These are phyloP conservation scores for Drosophila formosana DNA, from an alignment of 2,888 invertebrate species.

Conservation along the genomic window DNA sequence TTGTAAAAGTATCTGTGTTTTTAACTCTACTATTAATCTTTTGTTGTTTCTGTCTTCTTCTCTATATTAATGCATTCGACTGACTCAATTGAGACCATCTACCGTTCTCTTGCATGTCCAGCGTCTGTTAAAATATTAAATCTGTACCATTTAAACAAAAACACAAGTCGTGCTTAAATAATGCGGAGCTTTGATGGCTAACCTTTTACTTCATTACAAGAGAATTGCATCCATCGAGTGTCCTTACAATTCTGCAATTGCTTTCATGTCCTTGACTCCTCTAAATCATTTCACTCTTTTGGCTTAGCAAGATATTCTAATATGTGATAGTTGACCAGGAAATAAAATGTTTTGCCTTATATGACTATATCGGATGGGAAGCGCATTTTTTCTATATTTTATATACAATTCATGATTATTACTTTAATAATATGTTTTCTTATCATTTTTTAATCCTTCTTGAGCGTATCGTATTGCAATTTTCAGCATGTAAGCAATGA, in stretches of 20 bases:
- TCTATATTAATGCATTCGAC: constrained; percentile 20
- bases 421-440: constrained; percentile 27
- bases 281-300: constrained; percentile 12
- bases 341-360: constrained; percentile 10
- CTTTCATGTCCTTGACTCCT: constrained; percentile 24
- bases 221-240: constrained; percentile 34
- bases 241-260: constrained; percentile 53
- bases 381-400: constrained; percentile 52
- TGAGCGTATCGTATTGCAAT: constrained; percentile 69
- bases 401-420: constrained; percentile 32
- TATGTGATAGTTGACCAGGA: not conserved
- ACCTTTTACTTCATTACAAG: constrained; percentile 63
- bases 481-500: constrained; percentile 77
- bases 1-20: constrained; percentile 46
- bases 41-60: constrained; percentile 19
- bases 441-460: constrained; percentile 43
- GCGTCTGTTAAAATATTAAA: constrained; percentile 1
- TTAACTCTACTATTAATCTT: constrained; percentile 25
- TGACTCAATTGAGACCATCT: not conserved
- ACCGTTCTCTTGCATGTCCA: constrained; percentile 39
- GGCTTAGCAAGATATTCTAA: not conserved
- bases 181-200: constrained; percentile 21
- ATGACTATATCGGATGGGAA: constrained; percentile 46
- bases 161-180: not conserved
- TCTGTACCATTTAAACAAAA: not conserved